A percentile compares a stretch with the other conserved stretches of the same genome.
Conservation (phyloP, 30 jellyfish, hydroid and myxozoan species). For the Cassiopea xamachana region DNA sequence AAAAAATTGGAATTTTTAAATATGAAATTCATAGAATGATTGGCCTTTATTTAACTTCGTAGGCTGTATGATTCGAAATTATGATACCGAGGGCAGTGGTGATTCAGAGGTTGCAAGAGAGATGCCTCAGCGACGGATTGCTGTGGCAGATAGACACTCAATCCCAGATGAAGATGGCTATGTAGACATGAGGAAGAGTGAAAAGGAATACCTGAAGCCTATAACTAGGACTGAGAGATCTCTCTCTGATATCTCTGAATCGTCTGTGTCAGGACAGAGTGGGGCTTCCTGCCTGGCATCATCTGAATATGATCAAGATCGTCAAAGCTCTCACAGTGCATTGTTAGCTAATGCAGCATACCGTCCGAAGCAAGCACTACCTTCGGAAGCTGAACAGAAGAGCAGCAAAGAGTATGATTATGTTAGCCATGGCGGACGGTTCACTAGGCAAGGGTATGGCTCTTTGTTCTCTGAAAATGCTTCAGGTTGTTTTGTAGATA, state of each 20-base stretch:
- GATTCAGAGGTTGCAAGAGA: constrained; percentile 13
- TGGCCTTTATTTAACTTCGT: neutral
- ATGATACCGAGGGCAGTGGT: constrained; percentile 56
- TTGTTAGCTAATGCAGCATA: neutral
- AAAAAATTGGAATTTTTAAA: too few species aligned
- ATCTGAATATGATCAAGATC: neutral
- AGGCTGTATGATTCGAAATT: neutral
- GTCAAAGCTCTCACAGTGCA: neutral
- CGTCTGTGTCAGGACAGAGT: neutral
- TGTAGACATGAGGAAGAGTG: neutral
- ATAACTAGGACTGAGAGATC: neutral
- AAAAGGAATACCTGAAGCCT: neutral
- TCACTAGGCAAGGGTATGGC: neutral
- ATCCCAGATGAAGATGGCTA: neutral
- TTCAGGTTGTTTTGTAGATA: too few species aligned
- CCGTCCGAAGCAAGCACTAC: neutral
- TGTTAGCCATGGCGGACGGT: neutral
- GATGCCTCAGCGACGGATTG: neutral
- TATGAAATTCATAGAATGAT: neutral
- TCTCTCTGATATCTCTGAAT: constrained; percentile 1
- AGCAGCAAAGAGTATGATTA: neutral
- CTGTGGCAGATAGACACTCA: neutral
- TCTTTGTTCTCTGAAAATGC: too few species aligned
- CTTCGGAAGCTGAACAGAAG: neutral
- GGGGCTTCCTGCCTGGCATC: neutral